Base-by-base conservation (phyloP, 1,140 invertebrate genomes). In the Chironomus tepperi region DNA sequence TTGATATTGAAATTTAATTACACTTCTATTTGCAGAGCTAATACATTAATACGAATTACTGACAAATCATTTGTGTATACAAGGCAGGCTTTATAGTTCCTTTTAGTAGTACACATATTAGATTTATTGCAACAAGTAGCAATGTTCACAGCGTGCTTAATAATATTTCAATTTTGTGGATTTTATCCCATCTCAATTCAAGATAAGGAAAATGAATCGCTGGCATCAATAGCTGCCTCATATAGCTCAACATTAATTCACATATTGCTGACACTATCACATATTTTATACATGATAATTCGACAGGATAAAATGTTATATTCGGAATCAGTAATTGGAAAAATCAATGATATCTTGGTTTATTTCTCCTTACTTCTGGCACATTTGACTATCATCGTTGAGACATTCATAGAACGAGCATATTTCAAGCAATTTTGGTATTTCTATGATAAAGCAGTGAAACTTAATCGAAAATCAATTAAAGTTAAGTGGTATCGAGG, bases 341-440 rank as follows among this genome's bases (percentile, higher is more conserved):
- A 70, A 70, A 70, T 70, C 65, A 70, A 70, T 18, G 65, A 70
- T 18, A 21, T 70, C 18, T 21, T 70, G 65, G 12, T 70, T 6
- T 70, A 70, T 70, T 70, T 70, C 7, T 70, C 65, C 7, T 21
- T 70, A 9, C 5, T 70, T 5, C 6, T 70, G 5, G 65, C 65
- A 70, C 65, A 70, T 19, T 21, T 70, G 12, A 10, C 18, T 5
- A 70, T 70, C 65, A 70, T 70, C 65, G 18, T 19, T 1, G 65
- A 70, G 18, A 9, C 65, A 1, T 70, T 70, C 19, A 19, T 19
- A 8, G 15, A 70, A 21, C 65, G 65, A 7, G 9, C 3, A 18
- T 70, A 70, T 70, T 70, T 70, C 10, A 9, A 18, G 9, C 6
- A 70, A 5, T 70, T 18, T 70, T 70, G 65, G 65, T 18, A 70